These are phyloP conservation scores for Zoroaster sp. DNA, from an alignment of 53 echinoderm and acorn worm species.

Conservation along the genomic window DNA sequence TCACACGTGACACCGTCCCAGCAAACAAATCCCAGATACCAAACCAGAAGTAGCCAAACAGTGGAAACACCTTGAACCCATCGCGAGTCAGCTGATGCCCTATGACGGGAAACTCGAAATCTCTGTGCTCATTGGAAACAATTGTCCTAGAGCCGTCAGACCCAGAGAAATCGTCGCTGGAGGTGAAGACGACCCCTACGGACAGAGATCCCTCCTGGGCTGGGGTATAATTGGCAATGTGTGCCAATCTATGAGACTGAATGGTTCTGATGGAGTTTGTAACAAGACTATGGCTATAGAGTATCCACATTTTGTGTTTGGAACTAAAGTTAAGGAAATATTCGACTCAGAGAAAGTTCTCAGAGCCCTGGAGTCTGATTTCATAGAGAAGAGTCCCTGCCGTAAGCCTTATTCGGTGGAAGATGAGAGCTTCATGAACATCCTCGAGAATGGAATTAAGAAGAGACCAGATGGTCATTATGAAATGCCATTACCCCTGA, in stretches of 20 bases:
- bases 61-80: constrained; percentile 15
- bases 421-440: background rate
- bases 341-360: background rate
- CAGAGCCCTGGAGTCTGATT: background rate
- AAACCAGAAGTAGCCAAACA: constrained; percentile 25
- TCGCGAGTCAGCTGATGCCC: constrained; percentile 33
- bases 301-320: background rate
- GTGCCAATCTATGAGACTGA: background rate
- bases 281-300: background rate
- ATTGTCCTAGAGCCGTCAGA: background rate
- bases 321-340: background rate
- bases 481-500: constrained; percentile 3
- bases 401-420: constrained; percentile 4
- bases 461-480: constrained; percentile 14
- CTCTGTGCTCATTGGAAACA: constrained; percentile 5
- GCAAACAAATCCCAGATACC: constrained; percentile 37
- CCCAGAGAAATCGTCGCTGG: constrained; percentile 26
- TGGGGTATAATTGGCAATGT: constrained; percentile 29
- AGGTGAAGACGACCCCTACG: constrained; percentile 34
- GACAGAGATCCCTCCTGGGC: constrained; percentile 9
- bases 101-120: constrained; percentile 4
- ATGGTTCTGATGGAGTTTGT: background rate
- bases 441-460: background rate
- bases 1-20: constrained; percentile 14
- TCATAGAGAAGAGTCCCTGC: background rate